A percentile compares a stretch with the other conserved stretches of the same genome.
These are phyloP conservation scores for Diadophis punctatus DNA, from an alignment of 2,113 vertebrate species.

Conservation along the genomic window DNA sequence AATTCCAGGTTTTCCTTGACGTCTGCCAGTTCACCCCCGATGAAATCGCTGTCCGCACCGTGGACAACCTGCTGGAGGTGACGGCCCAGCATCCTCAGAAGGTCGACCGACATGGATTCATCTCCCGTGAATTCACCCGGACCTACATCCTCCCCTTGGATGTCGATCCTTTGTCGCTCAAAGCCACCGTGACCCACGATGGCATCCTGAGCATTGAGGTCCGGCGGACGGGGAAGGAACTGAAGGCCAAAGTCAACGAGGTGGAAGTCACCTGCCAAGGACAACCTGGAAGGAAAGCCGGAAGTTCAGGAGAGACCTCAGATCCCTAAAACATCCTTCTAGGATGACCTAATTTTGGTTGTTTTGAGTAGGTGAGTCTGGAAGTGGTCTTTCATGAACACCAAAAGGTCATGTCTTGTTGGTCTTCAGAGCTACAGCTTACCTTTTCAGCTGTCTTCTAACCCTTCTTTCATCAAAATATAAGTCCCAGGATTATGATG, in stretches of 20 bases:
- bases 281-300: constrained; percentile 13
- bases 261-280: constrained; percentile 69
- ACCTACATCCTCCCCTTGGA: constrained; percentile 83
- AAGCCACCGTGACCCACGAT: constrained; percentile 76
- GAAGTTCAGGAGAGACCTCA: constrained; percentile 18
- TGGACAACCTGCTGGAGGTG: constrained; percentile 87
- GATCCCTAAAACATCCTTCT: constrained; percentile 40
- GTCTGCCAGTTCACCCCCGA: constrained; percentile 84
- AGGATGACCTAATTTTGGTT: background rate
- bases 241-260: constrained; percentile 69
- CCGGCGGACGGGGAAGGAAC: constrained; percentile 67
- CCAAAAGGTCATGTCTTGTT: background rate
- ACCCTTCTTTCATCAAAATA: background rate
- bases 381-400: too few relatives aligned
- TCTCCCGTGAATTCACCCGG: constrained; percentile 81
- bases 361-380: background rate
- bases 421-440: background rate
- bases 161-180: constrained; percentile 77
- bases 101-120: constrained; percentile 79
- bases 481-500: background rate
- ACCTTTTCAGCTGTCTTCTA: background rate
- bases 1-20: constrained; percentile 80
- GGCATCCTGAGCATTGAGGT: constrained; percentile 80
- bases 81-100: constrained; percentile 77
- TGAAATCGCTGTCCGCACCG: constrained; percentile 78